A percentile compares a stretch with the other conserved stretches of the same genome.
Evolutionary conservation across 2,797 vertebrate genomes (phyloP).

Genomic region (Babyrousa celebensis): DNA sequence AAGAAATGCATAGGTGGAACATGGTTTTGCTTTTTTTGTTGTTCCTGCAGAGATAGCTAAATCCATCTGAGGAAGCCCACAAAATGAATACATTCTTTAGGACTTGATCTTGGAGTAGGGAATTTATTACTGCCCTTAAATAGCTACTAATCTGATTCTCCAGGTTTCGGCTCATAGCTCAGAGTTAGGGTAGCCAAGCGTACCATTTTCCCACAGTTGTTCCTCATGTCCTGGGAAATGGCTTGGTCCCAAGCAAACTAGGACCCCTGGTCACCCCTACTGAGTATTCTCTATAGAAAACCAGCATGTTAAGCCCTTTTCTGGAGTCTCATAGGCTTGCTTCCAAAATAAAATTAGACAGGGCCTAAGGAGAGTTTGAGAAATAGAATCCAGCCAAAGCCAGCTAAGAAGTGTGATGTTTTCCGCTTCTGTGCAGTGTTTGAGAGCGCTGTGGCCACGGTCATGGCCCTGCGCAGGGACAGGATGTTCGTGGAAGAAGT

Average conservation of each 20-base stretch:
- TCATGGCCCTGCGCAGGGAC: conserved; percentile 96
- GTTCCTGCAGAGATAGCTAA: background rate
- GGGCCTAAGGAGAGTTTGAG: background rate
- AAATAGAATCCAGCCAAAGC: background rate
- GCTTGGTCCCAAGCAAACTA: background rate
- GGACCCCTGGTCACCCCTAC: background rate
- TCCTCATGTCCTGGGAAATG: background rate
- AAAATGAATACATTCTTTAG: background rate
- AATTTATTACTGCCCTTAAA: conserved; percentile 36
- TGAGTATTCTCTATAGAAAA: background rate
- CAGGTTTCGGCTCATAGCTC: conserved; percentile 16
- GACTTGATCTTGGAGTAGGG: conserved; percentile 13
- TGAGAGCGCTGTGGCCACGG: conserved; percentile 92
- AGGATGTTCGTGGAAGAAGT: conserved; percentile 96
- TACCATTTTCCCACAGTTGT: conserved; percentile 2
- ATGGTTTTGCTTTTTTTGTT: conserved; percentile 7
- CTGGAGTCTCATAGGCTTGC: background rate
- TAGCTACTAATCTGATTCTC: background rate
- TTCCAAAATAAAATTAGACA: conserved; percentile 46
- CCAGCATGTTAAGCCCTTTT: background rate
- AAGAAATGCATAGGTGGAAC: background rate
- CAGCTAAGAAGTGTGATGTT: background rate
- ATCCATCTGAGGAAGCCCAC: background rate
- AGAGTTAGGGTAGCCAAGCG: background rate
- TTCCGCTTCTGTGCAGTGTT: conserved; percentile 89